Evolutionary conservation across 2,888 invertebrate genomes (phyloP).

Genomic region (Drosophila pegasa): DNA sequence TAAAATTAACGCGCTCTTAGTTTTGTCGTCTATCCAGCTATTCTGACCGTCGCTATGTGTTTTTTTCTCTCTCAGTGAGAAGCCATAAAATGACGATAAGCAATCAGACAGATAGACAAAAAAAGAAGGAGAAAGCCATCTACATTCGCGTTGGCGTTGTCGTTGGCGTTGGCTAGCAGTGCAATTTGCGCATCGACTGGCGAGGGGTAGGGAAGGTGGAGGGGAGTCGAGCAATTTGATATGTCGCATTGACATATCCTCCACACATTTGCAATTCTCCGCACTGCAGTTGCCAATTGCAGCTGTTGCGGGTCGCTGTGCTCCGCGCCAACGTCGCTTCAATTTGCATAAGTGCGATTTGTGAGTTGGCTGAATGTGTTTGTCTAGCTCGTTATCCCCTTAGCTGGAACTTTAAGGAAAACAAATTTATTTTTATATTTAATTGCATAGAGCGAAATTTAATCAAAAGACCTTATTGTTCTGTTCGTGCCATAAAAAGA

Average conservation of each 20-base stretch:
- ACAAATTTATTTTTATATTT: not conserved
- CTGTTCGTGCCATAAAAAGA: not conserved
- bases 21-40: not conserved
- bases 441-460: not conserved
- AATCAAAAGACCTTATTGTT: not conserved
- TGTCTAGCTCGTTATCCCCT: not conserved
- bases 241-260: constrained; percentile 12
- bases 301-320: constrained; percentile 18
- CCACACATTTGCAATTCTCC: constrained; percentile 21
- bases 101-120: constrained; percentile 51
- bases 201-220: not conserved
- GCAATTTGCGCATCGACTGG: constrained; percentile 66
- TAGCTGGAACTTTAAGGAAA: not conserved
- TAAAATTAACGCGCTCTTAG: not conserved
- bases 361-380: not conserved
- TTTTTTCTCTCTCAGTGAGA: constrained; percentile 17
- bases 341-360: constrained; percentile 51
- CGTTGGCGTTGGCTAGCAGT: constrained; percentile 40
- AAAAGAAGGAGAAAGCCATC: constrained; percentile 11
- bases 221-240: not conserved
- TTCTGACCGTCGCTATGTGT: constrained; percentile 12
- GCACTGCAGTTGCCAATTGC: constrained; percentile 26
- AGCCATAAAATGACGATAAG: constrained; percentile 62
- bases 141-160: constrained; percentile 24
- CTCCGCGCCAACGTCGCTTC: constrained; percentile 20